Base-by-base conservation (phyloP, 1,140 invertebrate species). In the Coptotermes formosanus region DNA sequence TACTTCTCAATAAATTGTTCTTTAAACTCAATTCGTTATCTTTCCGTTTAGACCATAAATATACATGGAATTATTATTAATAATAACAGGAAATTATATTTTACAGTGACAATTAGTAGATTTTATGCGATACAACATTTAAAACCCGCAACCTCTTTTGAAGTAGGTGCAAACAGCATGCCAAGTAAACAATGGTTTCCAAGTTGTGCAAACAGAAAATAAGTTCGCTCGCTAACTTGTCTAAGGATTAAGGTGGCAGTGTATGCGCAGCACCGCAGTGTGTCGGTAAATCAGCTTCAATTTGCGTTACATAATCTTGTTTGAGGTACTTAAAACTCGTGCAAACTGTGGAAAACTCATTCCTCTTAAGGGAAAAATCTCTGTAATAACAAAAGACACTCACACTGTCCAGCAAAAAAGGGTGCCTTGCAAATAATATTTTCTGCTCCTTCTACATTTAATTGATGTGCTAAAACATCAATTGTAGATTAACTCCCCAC, bases 221-320 rank as follows among this genome's bases (percentile, higher is more conserved):
- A 75, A 75, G n/a, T 75, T 75, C n/a, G n/a, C 64, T 75, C 25
- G 64, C 25, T 12, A 75, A 75, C 64, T 75, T 75, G 64, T 9
- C n/a, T 14, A 8, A 16, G 64, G 14, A 25, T 14, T 75, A 7
- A n/a, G 64, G 64, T 30, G 64, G 25, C 25, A 30, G 7, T n/a
- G 64, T 30, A 75, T 14, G 64, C 64, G n/a, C 7, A 75, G 64
- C 64, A 75, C n/a, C 64, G n/a, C 64, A 75, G 4, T 30, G n/a
- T 7, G 19, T 14, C 64, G 3, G 64, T 75, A 75, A 75, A 75
- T 75, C 64, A 75, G 8, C 64, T 75, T 75, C 64, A 75, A 30
- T n/a, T 75, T 75, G 64, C n/a, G 64, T 75, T n/a, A 75, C 64
- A 30, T 75, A 75, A 75, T 75, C 64, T 25, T 30, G 64, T 75